Base-by-base conservation (phyloP, 2,113 vertebrate genomes). In the Mystacornis crossleyi region DNA sequence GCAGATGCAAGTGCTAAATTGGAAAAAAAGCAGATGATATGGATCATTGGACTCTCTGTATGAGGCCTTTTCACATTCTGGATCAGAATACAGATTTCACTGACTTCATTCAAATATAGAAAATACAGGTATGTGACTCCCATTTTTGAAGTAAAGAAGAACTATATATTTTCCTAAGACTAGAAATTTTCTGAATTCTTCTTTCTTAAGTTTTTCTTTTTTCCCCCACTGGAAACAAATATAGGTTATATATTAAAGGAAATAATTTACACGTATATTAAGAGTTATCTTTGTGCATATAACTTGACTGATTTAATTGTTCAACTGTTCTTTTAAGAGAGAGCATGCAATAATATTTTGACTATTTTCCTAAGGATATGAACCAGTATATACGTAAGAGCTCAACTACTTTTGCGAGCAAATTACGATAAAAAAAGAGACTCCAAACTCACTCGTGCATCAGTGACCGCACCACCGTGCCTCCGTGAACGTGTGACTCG, bases 381-480 rank as follows among this genome's bases (percentile, higher is more conserved):
- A 45, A 13, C n/a, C 61, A 33, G 24, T n/a, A 40, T 38, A n/a
- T 18, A 72, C 12, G 5, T 9, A 55, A 82, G 58, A 73, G 38
- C 9, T 64, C 25, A 60, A 47, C 31, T 45, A 38, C 42, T 60
- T 61, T 48, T 36, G 20, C 54, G 26, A 51, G 47, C 36, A 67
- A 80, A 69, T 42, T 6, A 50, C 0, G 3, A 51, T 15, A 25
- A 60, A 48, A 64, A 26, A 40, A 66, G 61, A 69, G 26, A 48
- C 13, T 65, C 65, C 50, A 48, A 67, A 99, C 98, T 98, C 97
- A 99, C 98, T 99, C 98, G 0, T 99, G 98, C 98, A 99, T 98
- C 95, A 99, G 61, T 3, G 98, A 98, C 33, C 98, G 98, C 21
- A 98, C 97, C 72, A 99, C 99, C 0, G 98, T 99, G 72, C 97